These are phyloP conservation scores for Drosophila tani DNA, from an alignment of 1,140 invertebrate genomes.

Conservation along the genomic window DNA sequence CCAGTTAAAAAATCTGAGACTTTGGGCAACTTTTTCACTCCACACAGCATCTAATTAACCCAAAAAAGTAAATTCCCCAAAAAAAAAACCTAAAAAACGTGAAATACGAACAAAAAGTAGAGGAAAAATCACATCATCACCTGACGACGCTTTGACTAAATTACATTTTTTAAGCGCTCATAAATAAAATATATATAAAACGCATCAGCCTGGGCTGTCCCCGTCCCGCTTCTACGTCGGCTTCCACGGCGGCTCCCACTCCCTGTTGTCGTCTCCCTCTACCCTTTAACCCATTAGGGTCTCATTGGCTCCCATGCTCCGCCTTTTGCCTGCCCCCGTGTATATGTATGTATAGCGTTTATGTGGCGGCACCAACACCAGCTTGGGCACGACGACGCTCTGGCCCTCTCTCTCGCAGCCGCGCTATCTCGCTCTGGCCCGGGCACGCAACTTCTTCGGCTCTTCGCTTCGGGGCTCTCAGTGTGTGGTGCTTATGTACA, in stretches of 20 bases:
- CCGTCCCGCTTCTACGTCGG: not conserved
- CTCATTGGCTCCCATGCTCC: constrained; percentile 67
- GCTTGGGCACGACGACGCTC: constrained; percentile 7
- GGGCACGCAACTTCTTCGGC: constrained; percentile 47
- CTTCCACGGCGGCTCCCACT: not conserved
- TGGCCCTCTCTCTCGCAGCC: constrained; percentile 21
- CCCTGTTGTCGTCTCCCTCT: constrained; percentile 8
- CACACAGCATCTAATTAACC: constrained; percentile 33
- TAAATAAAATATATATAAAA: constrained; percentile 64
- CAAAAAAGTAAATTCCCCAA: constrained; percentile 19
- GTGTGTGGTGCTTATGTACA: constrained; percentile 61
- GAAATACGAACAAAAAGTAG: constrained; percentile 17
- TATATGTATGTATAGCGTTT: constrained; percentile 17
- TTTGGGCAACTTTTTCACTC: constrained; percentile 22
- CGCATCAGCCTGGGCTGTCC: constrained; percentile 7
- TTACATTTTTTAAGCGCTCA: constrained; percentile 59
- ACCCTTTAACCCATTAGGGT: constrained; percentile 44
- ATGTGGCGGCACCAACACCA: constrained; percentile 33
- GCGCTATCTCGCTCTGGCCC: constrained; percentile 40
- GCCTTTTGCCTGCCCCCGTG: constrained; percentile 56
- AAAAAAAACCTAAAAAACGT: not conserved
- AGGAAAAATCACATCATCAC: constrained; percentile 58
- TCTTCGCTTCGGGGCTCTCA: constrained; percentile 19
- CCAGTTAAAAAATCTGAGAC: not conserved
- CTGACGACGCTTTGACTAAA: constrained; percentile 64